Evolutionary conservation across 1,140 invertebrate species (phyloP), one percentile per base, ranked within the genome.

Genomic region (Trichogramma pretiosum): DNA sequence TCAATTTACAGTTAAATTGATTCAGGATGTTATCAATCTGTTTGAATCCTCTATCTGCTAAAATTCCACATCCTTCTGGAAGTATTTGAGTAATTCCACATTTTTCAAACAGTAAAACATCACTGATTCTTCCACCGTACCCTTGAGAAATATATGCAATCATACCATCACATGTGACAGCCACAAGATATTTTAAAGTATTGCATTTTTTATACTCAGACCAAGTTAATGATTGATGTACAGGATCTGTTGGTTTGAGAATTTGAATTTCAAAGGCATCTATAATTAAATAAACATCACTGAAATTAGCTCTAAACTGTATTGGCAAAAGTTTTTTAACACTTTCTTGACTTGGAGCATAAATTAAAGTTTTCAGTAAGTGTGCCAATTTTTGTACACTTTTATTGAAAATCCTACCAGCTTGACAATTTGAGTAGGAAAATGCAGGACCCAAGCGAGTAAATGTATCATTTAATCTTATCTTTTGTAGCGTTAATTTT

Each of bases 101-200:
- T 22, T 56, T 26, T 56, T 72, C n/a, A n/a, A 70, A 55, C 5
- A 71, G 52, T 43, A 47, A 38, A 41, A 42, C 48, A 50, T 72
- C n/a, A n/a, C 68, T 48, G 48, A 22, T 57, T 59, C 66, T 56
- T 7, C 73, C 70, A 33, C 62, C 65, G 59, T 55, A 73, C 0
- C 64, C 65, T 35, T 43, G 18, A 3, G 68, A 74, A 45, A 71
- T 54, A 57, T 56, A 73, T 56, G 61, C 68, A 8, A 72, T 56
- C 3, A 70, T 49, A n/a, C 69, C 67, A 60, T 71, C 54, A 14
- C 67, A 67, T 37, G 67, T 73, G 37, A 48, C 62, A 23, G 60
- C 65, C 37, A 74, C 52, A 14, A 72, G 54, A 62, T 72, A 73
- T 50, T 73, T 74, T 13, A 72, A 49, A 16, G 67, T 72, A 46